A percentile compares a stretch with the other conserved stretches of the same genome.
Evolutionary conservation across 2,113 vertebrate species (phyloP).

Genomic region (Atrichornis clamosus): DNA sequence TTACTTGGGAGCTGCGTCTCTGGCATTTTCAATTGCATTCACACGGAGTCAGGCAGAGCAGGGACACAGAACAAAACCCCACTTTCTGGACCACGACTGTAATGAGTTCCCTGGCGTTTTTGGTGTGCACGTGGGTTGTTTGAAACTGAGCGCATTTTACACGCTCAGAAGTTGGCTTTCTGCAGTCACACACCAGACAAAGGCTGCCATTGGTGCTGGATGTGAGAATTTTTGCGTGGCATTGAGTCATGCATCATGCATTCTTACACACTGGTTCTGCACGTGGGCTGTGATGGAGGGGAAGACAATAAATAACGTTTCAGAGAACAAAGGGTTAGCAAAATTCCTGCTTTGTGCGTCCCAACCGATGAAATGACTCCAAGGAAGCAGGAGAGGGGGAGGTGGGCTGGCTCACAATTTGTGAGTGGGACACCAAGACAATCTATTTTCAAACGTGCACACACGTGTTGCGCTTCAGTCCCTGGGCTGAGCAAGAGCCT

Average conservation of each 20-base stretch:
- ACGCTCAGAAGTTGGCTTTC: background rate
- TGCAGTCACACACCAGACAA: background rate
- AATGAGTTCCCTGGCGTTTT: background rate
- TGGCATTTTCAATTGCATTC: slow-evolving; percentile 28
- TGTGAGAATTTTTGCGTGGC: background rate
- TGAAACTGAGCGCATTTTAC: background rate
- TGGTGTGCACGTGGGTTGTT: background rate
- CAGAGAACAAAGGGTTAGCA: background rate
- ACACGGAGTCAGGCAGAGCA: background rate
- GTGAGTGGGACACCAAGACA: background rate
- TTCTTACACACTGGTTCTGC: background rate
- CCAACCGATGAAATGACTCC: background rate
- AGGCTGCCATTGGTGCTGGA: background rate
- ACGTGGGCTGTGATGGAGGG: background rate
- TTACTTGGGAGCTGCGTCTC: slow-evolving; percentile 8
- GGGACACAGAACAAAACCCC: background rate
- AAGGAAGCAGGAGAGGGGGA: background rate
- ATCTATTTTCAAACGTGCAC: background rate
- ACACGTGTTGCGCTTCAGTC: background rate
- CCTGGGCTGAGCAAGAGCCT: background rate
- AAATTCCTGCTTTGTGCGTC: background rate
- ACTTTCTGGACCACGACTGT: background rate
- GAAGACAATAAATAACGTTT: background rate
- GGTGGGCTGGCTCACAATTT: background rate
- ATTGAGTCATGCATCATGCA: background rate